Percentiles rank a stretch among this genome's conserved stretches.
Evolutionary conservation across 92 coral and sea anemone species (phyloP).

Genomic region (Zoanthus solanderi): DNA sequence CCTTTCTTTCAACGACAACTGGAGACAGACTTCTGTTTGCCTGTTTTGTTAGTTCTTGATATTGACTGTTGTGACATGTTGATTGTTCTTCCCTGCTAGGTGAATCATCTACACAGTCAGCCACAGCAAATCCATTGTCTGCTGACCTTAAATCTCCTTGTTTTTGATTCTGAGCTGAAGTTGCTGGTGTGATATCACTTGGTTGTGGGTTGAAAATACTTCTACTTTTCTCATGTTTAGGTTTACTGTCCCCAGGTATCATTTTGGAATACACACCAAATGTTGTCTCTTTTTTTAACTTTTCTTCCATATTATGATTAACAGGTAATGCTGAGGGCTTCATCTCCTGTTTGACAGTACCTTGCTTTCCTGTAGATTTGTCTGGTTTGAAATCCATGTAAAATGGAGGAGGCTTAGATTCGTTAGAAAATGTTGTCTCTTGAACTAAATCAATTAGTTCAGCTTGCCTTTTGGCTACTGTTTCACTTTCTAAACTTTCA

Average conservation of each 20-base stretch:
- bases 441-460: not conserved
- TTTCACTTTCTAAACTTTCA: not conserved
- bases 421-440: conserved; percentile 1
- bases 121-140: conserved; percentile 52
- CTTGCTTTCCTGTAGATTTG: not conserved
- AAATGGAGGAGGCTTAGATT: not conserved
- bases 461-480: not conserved
- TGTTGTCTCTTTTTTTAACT: not conserved
- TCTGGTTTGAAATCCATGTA: not conserved
- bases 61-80: not conserved
- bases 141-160: not conserved
- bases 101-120: conserved; percentile 1
- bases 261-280: conserved; percentile 10
- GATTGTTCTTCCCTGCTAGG: not conserved
- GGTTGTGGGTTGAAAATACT: conserved; percentile 27
- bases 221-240: not conserved
- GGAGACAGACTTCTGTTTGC: conserved; percentile 21
- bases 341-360: not conserved
- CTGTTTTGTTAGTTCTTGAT: not conserved
- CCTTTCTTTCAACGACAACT: conserved; percentile 16
- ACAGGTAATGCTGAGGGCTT: not conserved
- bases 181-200: not conserved
- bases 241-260: not conserved
- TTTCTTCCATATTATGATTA: not conserved
- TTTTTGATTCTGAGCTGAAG: conserved; percentile 6